Percentiles rank a stretch among this genome's conserved stretches.
Evolutionary conservation across 2,888 invertebrate genomes (phyloP).

Genomic region (Himalopsyche kuldschensis): DNA sequence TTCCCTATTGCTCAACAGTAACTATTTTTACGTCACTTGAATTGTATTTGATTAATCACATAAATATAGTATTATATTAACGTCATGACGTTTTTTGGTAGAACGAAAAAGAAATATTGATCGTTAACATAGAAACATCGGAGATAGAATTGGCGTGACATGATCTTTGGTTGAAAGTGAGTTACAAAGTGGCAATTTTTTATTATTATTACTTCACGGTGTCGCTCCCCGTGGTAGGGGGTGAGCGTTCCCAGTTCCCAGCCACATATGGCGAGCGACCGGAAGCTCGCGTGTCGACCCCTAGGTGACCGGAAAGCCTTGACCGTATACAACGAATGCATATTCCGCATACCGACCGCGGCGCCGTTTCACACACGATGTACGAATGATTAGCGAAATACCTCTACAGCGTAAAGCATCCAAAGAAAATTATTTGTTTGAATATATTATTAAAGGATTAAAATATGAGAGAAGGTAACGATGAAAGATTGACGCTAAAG

Average conservation of each 20-base stretch:
- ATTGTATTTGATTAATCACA: no score
- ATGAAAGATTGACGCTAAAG: no score
- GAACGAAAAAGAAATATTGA: no score
- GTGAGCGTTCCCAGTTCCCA: not conserved
- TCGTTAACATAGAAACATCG: no score
- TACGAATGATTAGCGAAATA: not conserved
- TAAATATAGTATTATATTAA: no score
- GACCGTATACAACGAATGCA: constrained; percentile 22
- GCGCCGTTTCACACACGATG: constrained; percentile 12
- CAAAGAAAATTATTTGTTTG: not conserved
- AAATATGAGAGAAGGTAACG: no score
- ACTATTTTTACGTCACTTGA: no score
- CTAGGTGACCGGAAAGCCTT: constrained; percentile 15
- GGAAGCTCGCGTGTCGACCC: not conserved
- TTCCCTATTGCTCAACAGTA: no score
- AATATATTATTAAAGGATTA: not conserved
- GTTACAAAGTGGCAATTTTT: not conserved
- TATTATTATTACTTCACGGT: not conserved
- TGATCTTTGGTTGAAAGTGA: not conserved
- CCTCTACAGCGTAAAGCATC: not conserved
- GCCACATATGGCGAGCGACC: not conserved
- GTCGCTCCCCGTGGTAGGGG: not conserved
- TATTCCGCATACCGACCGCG: constrained; percentile 9
- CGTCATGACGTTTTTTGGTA: no score
- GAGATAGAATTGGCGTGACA: not conserved